phyloP scores from a whole-genome alignment of 2,797 vertebrate species.

The Carapus acus region DNA sequence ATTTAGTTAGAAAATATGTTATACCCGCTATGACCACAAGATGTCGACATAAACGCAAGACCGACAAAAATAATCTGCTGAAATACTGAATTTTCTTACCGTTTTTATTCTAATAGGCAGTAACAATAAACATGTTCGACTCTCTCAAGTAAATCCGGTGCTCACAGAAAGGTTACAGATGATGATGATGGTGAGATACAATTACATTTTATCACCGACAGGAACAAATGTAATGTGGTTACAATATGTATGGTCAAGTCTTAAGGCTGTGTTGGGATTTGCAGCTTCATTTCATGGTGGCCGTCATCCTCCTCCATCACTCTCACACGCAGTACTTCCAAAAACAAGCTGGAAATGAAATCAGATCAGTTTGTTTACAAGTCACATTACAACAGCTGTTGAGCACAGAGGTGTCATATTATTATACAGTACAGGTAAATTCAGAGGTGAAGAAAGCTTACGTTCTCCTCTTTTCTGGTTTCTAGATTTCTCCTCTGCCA shows the following conservation, averaged over 20 bases:
- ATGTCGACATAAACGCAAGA: conserved; percentile 51
- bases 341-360: conserved; percentile 67
- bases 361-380: no score
- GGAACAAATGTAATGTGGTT: conserved; percentile 43
- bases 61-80: conserved; percentile 17
- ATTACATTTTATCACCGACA: conserved; percentile 58
- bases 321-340: conserved; percentile 79
- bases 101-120: conserved; percentile 9
- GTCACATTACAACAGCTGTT: no score
- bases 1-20: conserved; percentile 22
- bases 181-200: conserved; percentile 27
- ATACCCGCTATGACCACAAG: conserved; percentile 45
- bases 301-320: conserved; percentile 19
- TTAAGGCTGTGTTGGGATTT: conserved; percentile 66
- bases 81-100: conserved; percentile 9
- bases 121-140: conserved; percentile 17
- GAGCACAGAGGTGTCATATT: neutral
- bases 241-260: conserved; percentile 40
- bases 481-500: conserved; percentile 55
- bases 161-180: conserved; percentile 44
- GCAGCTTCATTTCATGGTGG: conserved; percentile 55
- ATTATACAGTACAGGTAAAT: neutral
- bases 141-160: conserved; percentile 43
- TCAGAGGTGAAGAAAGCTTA: conserved; percentile 32
- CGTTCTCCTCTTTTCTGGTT: conserved; percentile 68